phyloP scores from a whole-genome alignment of 2,888 invertebrate species.

The Drosophila limbata region DNA sequence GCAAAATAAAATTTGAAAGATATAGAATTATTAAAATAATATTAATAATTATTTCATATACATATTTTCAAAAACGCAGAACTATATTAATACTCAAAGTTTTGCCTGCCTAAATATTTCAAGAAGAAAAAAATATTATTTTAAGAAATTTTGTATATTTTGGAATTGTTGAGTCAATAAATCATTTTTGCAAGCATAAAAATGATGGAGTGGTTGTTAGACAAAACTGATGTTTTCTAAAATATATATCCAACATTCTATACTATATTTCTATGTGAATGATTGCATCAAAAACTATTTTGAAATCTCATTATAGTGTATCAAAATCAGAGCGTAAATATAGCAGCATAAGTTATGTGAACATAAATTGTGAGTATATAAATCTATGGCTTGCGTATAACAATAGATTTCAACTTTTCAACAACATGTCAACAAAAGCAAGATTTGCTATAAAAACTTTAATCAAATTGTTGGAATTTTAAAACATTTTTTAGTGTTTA shows the following conservation, averaged over 20 bases:
- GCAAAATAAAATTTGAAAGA: background rate
- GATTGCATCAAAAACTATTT: slow-evolving; percentile 22
- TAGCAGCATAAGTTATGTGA: background rate
- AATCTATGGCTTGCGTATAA: slow-evolving; percentile 13
- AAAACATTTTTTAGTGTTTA: slow-evolving; percentile 5
- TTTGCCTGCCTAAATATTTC: background rate
- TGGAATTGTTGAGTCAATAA: background rate
- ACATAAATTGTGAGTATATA: slow-evolving; percentile 13
- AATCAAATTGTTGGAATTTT: slow-evolving; percentile 5
- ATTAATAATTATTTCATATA: too few relatives aligned
- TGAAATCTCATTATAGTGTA: slow-evolving; percentile 9
- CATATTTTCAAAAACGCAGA: background rate
- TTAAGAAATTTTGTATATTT: background rate
- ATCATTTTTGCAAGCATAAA: slow-evolving; percentile 10
- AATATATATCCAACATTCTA: slow-evolving; percentile 10
- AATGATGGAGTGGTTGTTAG: slow-evolving; percentile 1
- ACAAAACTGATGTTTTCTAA: slow-evolving; percentile 11
- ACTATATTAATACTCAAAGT: background rate
- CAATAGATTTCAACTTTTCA: slow-evolving; percentile 10
- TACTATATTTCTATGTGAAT: slow-evolving; percentile 14
- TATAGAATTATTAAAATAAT: too few relatives aligned
- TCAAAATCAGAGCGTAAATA: slow-evolving; percentile 14
- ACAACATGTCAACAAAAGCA: slow-evolving; percentile 10
- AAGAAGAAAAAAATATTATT: background rate
- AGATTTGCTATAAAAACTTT: slow-evolving; percentile 12